phyloP scores from a whole-genome alignment of 2,888 invertebrate species.

The Drosophila anomelani region DNA sequence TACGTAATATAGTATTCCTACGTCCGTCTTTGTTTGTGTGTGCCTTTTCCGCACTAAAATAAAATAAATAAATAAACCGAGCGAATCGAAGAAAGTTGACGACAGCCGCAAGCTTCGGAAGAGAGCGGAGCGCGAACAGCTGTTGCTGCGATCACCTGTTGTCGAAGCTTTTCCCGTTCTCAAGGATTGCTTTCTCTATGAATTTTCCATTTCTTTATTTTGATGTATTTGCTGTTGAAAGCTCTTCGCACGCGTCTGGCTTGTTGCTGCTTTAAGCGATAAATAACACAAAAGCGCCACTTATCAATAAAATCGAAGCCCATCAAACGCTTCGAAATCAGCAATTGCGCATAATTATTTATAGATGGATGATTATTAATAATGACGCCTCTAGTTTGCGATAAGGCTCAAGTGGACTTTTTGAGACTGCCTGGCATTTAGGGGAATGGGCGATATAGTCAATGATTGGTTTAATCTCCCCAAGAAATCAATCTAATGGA shows the following conservation, averaged over 20 bases:
- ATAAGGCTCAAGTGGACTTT: slow-evolving; percentile 35
- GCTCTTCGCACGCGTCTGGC: slow-evolving; percentile 8
- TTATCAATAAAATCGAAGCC: slow-evolving; percentile 57
- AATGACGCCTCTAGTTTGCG: slow-evolving; percentile 32
- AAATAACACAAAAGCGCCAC: slow-evolving; percentile 20
- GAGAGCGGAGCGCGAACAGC: slow-evolving; percentile 20
- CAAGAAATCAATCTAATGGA: neutral
- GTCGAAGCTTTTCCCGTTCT: slow-evolving; percentile 12
- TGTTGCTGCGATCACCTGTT: slow-evolving; percentile 64
- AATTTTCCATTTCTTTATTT: slow-evolving; percentile 1
- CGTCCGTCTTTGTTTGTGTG: slow-evolving; percentile 32
- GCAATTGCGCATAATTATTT: slow-evolving; percentile 63
- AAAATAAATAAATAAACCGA: slow-evolving; percentile 46
- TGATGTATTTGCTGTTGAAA: slow-evolving; percentile 13
- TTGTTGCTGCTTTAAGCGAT: slow-evolving; percentile 19
- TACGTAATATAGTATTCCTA: slow-evolving; percentile 65
- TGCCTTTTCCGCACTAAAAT: slow-evolving; percentile 72
- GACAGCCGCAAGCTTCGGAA: neutral
- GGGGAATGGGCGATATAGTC: neutral
- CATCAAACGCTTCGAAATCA: slow-evolving; percentile 37
- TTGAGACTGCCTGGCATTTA: slow-evolving; percentile 36
- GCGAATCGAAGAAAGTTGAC: slow-evolving; percentile 25
- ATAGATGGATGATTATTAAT: slow-evolving; percentile 47
- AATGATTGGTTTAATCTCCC: slow-evolving; percentile 9
- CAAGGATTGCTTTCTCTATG: slow-evolving; percentile 18